Evolutionary conservation across 2,113 vertebrate species (phyloP).

Genomic region (Guaruba guarouba): DNA sequence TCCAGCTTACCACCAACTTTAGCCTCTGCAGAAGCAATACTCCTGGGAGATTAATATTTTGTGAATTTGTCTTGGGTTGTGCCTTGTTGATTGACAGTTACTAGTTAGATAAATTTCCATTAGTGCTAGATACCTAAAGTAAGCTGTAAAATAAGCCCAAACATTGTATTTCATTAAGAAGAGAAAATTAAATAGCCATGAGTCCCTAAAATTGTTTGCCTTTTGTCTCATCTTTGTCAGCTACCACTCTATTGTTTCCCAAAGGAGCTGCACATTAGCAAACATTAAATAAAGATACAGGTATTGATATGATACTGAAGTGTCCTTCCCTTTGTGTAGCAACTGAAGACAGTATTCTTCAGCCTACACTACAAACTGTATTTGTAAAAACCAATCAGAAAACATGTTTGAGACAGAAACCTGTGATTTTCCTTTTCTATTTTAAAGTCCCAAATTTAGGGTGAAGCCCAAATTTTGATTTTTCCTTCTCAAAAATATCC

Average conservation of each 20-base stretch:
- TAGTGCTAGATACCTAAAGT: neutral
- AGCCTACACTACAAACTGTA: neutral
- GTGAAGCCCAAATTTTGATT: neutral
- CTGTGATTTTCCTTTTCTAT: constrained; percentile 66
- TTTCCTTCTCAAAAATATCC: constrained; percentile 42
- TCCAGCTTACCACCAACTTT: neutral
- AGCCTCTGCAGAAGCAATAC: neutral
- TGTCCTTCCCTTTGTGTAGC: neutral
- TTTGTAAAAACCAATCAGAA: constrained; percentile 41
- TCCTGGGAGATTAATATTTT: neutral
- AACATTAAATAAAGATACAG: neutral
- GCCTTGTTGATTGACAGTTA: neutral
- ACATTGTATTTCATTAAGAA: neutral
- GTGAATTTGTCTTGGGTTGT: neutral
- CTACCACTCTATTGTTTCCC: neutral
- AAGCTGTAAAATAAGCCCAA: neutral
- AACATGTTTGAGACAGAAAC: constrained; percentile 14
- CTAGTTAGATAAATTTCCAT: neutral
- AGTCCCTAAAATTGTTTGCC: neutral
- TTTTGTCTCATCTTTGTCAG: neutral
- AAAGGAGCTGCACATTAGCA: neutral
- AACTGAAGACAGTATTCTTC: neutral
- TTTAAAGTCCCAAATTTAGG: constrained; percentile 58
- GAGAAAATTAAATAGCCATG: neutral
- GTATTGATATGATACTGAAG: neutral